Percentiles rank a stretch among this genome's conserved stretches.
These are phyloP conservation scores for Drosophila ogumai DNA, from an alignment of 1,140 invertebrate species.

Conservation along the genomic window DNA sequence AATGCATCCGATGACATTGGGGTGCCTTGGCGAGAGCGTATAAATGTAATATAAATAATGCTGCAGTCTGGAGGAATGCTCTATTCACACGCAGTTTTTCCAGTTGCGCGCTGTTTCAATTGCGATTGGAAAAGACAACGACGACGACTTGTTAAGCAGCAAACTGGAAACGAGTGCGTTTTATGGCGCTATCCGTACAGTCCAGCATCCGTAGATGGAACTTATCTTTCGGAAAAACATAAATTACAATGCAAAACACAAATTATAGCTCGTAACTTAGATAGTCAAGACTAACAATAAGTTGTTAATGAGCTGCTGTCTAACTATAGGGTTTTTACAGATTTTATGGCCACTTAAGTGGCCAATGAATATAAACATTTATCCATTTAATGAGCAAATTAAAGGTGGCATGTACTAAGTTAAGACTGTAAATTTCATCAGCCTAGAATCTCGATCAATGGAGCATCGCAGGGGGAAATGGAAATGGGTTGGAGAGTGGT, in stretches of 20 bases:
- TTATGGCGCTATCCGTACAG: slow-evolving; percentile 26
- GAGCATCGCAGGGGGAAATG: slow-evolving; percentile 1
- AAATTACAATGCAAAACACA: neutral
- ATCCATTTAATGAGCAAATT: neutral
- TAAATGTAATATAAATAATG: slow-evolving; percentile 9
- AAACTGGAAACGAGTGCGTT: slow-evolving; percentile 47
- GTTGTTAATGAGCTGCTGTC: neutral
- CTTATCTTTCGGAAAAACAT: neutral
- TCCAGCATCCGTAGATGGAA: neutral
- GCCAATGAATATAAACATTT: neutral
- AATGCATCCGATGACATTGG: slow-evolving; percentile 63
- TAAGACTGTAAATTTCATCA: slow-evolving; percentile 31
- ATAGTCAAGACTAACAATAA: too few relatives aligned
- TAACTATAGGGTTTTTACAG: neutral
- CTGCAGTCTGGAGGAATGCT: slow-evolving; percentile 34
- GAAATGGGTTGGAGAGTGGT: slow-evolving; percentile 11
- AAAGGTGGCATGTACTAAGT: neutral
- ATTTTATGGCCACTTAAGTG: neutral
- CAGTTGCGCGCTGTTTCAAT: slow-evolving; percentile 42
- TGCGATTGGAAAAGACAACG: slow-evolving; percentile 42
- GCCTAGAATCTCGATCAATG: slow-evolving; percentile 1
- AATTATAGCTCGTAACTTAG: neutral
- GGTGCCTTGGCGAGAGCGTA: slow-evolving; percentile 20
- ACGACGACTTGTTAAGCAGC: slow-evolving; percentile 26
- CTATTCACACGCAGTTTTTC: slow-evolving; percentile 64